These are phyloP conservation scores for Mallotus villosus DNA, from an alignment of 2,797 vertebrate species.

Conservation along the genomic window DNA sequence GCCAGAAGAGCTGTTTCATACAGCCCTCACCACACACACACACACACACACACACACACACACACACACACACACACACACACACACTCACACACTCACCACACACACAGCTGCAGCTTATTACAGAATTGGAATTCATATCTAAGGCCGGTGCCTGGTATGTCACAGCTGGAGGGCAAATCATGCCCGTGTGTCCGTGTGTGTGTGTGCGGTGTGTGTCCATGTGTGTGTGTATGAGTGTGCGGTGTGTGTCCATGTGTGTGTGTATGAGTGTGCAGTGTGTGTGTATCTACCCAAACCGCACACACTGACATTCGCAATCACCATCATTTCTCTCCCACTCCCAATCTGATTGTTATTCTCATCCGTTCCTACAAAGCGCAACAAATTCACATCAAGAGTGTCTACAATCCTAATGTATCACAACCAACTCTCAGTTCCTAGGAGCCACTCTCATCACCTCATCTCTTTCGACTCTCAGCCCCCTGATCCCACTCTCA, in stretches of 20 bases:
- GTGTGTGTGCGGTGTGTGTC: too few relatives aligned
- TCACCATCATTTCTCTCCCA: background rate
- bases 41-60: background rate
- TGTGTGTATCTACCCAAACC: background rate
- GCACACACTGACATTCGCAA: background rate
- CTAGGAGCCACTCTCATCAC: background rate
- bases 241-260: slow-evolving; percentile 12
- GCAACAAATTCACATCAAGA: background rate
- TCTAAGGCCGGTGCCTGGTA: slow-evolving; percentile 44
- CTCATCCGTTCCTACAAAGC: slow-evolving; percentile 32
- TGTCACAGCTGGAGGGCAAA: slow-evolving; percentile 46
- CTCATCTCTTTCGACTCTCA: background rate
- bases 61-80: slow-evolving; percentile 41
- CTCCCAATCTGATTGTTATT: slow-evolving; percentile 45
- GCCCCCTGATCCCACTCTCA: background rate
- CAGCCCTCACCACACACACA: background rate
- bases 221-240: too few relatives aligned
- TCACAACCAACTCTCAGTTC: background rate
- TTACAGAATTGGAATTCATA: slow-evolving; percentile 35
- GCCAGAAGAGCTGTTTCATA: background rate
- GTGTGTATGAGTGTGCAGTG: background rate
- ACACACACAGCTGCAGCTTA: slow-evolving; percentile 39
- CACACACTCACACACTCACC: too few relatives aligned
- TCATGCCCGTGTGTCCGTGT: slow-evolving; percentile 8
- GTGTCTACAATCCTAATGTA: background rate